Conservation (phyloP, 2,113 vertebrate species). For the Seriola aureovittata region DNA sequence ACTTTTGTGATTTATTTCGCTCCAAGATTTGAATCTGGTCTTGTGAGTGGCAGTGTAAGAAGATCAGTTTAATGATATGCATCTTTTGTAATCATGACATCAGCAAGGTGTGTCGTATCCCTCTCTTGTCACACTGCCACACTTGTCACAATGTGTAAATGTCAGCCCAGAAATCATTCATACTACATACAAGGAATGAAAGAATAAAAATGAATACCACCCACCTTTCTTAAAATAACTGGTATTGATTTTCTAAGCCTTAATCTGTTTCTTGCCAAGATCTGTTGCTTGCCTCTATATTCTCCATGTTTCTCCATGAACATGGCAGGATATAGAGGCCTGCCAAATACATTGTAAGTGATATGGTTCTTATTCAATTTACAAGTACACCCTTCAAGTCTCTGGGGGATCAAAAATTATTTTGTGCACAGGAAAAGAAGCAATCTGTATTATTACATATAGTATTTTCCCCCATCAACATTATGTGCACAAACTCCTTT, state of each 20-base stretch:
- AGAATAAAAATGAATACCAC: conserved; percentile 59
- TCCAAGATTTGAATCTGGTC: conserved; percentile 37
- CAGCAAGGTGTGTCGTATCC: conserved; percentile 33
- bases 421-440: not conserved
- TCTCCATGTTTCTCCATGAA: not conserved
- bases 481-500: conserved; percentile 19
- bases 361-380: not conserved
- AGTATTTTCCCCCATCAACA: not conserved
- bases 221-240: conserved; percentile 49
- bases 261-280: conserved; percentile 24
- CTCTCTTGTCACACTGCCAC: conserved; percentile 59
- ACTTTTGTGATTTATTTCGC: conserved; percentile 41
- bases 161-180: conserved; percentile 53
- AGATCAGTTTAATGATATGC: conserved; percentile 3
- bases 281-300: conserved; percentile 12
- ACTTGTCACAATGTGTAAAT: conserved; percentile 58
- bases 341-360: not conserved
- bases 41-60: conserved; percentile 45
- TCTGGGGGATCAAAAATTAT: not conserved
- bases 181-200: conserved; percentile 43
- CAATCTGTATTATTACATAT: not conserved
- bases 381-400: not conserved
- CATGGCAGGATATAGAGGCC: not conserved
- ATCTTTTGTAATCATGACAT: conserved; percentile 23
- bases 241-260: conserved; percentile 53